Base-by-base conservation (phyloP, 2,888 invertebrate species). In the Sepiola atlantica region DNA sequence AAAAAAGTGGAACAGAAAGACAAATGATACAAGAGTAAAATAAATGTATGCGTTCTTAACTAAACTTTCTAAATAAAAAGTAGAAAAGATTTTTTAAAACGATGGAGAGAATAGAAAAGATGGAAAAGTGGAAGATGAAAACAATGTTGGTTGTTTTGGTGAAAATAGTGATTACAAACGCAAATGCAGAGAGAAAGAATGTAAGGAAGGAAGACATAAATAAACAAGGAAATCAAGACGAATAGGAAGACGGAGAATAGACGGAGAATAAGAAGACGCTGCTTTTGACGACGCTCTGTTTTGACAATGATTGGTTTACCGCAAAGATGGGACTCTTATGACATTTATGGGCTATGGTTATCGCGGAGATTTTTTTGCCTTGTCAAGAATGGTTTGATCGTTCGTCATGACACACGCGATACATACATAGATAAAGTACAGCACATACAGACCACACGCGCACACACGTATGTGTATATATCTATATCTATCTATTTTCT, bases 221-320 rank as follows among this genome's bases (percentile, higher is more conserved):
- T 14, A 16, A 21, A 77, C 3, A n/a, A 32, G 32, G 12, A n/a
- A 32, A 77, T n/a, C 2, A 24, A 28, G 28, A 61, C 24, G 10
- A 24, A 28, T 12, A 61, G 10, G 21, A n/a, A 28, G 14, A n/a
- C 28, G n/a, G n/a, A n/a, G 77, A 77, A 77, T 77, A 3, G 32
- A n/a, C n/a, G 21, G 12, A 77, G 77, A 77, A 77, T 77, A 16
- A 16, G 77, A 77, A 77, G 77, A 77, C n/a, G n/a, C n/a, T n/a
- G 77, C 32, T 10, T 32, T 77, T 77, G 77, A 32, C 77, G 77
- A n/a, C 77, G 10, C 12, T 77, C n/a, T 77, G 32, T 77, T 77
- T 77, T 77, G 77, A 77, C 77, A 77, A 77, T 77, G 77, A 77
- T 77, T 77, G 32, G 77, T 77, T 77, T 77, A n/a, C 77, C 77